Conservation (phyloP, 2,888 invertebrate genomes). For the Acholoe squamosa region DNA sequence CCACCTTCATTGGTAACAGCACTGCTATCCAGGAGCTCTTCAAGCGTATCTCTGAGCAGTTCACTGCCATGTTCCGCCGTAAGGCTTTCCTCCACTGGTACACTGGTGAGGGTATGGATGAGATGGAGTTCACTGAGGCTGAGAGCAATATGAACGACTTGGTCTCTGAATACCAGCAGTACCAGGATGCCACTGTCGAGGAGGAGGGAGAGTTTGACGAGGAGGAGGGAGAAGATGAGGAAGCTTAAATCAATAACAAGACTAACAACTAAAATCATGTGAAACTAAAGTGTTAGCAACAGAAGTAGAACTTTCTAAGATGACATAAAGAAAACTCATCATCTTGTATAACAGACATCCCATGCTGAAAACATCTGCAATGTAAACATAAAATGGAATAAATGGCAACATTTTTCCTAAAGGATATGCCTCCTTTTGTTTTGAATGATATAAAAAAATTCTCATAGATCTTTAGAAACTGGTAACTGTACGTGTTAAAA, state of each 20-base stretch:
- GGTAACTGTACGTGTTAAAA: no score
- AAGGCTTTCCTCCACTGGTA: slow-evolving; percentile 64
- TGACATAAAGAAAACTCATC: background rate
- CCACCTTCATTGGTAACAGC: slow-evolving; percentile 63
- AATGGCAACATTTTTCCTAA: slow-evolving; percentile 4
- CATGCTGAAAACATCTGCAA: no score
- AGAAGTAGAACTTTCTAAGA: background rate
- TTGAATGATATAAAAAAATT: no score
- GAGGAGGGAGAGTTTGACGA: slow-evolving; percentile 71
- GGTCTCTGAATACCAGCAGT: slow-evolving; percentile 63
- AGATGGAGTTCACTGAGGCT: slow-evolving; percentile 65
- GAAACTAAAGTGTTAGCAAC: background rate
- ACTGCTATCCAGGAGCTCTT: slow-evolving; percentile 63
- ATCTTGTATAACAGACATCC: background rate
- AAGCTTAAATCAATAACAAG: background rate
- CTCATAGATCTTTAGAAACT: no score
- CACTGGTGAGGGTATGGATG: slow-evolving; percentile 64
- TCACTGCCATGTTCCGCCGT: slow-evolving; percentile 63
- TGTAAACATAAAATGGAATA: background rate
- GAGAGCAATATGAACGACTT: slow-evolving; percentile 63
- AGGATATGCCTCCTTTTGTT: background rate
- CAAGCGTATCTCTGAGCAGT: slow-evolving; percentile 64
- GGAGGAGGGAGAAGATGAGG: slow-evolving; percentile 69
- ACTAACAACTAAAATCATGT: background rate
- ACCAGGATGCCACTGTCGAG: slow-evolving; percentile 63